Base-by-base conservation (phyloP, 1,140 invertebrate genomes). In the Papilio dardanus region DNA sequence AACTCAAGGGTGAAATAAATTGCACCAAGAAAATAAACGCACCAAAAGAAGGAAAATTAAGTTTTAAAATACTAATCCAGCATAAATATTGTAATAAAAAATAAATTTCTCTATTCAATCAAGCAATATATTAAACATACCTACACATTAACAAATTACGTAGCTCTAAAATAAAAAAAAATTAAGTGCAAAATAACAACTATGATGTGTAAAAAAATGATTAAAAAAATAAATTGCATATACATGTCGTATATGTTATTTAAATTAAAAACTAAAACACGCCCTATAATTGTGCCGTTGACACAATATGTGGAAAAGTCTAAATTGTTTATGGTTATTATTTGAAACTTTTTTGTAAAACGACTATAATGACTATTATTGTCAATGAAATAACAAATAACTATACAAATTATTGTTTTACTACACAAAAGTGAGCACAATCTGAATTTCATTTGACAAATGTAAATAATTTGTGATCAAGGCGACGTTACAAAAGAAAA, bases 101-200 rank as follows among this genome's bases (percentile, higher is more conserved):
- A 54, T 54, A 73, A 73, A 33, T 35, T 33, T 73, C 33, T 73
- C 71, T 73, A 73, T 35, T 62, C 21, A 71, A 50, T 71, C 40
- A 71, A 71, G 68, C 68, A 71, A 62, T 73, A 46, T 54, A 73
- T 71, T 54, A 71, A 71, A 71, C 28, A 54, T 37, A 71, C 14
- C 68, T 71, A 73, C 24, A 28, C 24, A 62, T 73, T 54, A 73
- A 73, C 46, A 58, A 73, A 54, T 42, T 12, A 73, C 50, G 71
- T 73, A 58, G 71, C 35, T 71, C 42, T 54, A 35, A 19, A 12
- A 33, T 42, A 42, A 71, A 46, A 71, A 68, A 37, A 46, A 69
- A 42, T 73, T 73, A 73, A 73, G 71, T 73, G 46, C 71, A 73
- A 71, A 30, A 73, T 73, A 54, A 73, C n/a, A 42, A 33, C 42